A percentile compares a stretch with the other conserved stretches of the same genome.
Evolutionary conservation across 2,888 invertebrate species (phyloP).

Genomic region (Conops quadrifasciatus): DNA sequence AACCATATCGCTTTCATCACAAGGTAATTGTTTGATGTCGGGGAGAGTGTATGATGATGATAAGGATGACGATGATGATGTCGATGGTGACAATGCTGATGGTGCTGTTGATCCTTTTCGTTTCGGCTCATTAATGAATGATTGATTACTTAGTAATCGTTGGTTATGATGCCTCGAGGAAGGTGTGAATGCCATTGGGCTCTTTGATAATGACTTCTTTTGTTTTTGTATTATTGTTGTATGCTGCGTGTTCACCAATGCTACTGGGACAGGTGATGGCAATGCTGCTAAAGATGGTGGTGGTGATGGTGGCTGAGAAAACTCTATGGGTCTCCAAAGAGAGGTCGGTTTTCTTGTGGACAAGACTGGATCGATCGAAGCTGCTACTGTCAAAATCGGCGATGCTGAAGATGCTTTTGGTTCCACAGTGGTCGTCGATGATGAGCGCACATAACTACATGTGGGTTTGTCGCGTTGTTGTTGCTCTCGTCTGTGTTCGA

Average conservation of each 20-base stretch:
- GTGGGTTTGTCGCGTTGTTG: background rate
- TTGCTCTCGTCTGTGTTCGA: background rate
- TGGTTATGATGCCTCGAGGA: too few relatives aligned
- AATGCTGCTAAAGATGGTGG: background rate
- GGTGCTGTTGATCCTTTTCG: constrained; percentile 16
- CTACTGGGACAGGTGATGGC: constrained; percentile 36
- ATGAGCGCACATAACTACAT: background rate
- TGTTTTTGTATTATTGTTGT: too few relatives aligned
- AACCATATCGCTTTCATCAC: constrained; percentile 42
- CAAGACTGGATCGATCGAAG: background rate
- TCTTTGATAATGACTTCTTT: too few relatives aligned
- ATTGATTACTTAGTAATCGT: too few relatives aligned
- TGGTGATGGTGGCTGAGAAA: background rate
- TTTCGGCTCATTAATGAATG: background rate
- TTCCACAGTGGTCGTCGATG: background rate
- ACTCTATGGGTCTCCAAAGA: constrained; percentile 14
- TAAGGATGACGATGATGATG: constrained; percentile 34
- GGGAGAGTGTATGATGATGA: constrained; percentile 8
- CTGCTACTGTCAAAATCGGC: too few relatives aligned
- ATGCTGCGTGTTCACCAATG: constrained; percentile 2
- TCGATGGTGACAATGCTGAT: background rate
- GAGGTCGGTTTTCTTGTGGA: background rate
- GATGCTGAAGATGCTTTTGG: background rate
- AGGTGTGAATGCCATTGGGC: too few relatives aligned
- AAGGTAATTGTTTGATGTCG: constrained; percentile 9